These are phyloP conservation scores for Monochamus saltuarius DNA, from an alignment of 1,140 invertebrate genomes.

Conservation along the genomic window DNA sequence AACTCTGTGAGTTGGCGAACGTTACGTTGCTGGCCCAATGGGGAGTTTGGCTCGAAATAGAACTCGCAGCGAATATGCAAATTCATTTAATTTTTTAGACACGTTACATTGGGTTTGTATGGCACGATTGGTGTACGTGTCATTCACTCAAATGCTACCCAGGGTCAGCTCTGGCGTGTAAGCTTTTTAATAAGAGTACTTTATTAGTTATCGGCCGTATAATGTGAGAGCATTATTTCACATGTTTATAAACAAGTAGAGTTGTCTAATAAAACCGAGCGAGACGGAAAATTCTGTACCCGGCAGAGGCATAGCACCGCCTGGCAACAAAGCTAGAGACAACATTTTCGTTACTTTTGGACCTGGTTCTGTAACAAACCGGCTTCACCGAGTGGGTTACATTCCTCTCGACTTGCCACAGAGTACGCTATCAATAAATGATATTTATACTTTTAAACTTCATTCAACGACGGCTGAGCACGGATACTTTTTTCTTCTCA, in stretches of 20 bases:
- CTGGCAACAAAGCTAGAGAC: slow-evolving; percentile 27
- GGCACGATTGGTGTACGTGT: slow-evolving; percentile 10
- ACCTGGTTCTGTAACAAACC: slow-evolving; percentile 22
- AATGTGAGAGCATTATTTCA: slow-evolving; percentile 13
- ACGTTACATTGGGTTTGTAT: slow-evolving; percentile 14
- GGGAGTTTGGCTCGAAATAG: slow-evolving; percentile 27
- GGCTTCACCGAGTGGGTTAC: slow-evolving; percentile 10
- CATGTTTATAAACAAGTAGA: slow-evolving; percentile 30
- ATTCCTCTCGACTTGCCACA: slow-evolving; percentile 2
- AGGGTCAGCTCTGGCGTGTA: neutral
- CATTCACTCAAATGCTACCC: slow-evolving; percentile 9
- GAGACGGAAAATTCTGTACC: too few species aligned
- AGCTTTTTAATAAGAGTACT: neutral
- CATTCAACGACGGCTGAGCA: neutral
- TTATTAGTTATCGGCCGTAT: too few species aligned
- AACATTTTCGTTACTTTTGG: slow-evolving; percentile 30
- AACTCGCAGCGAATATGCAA: slow-evolving; percentile 28
- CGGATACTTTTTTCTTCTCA: neutral
- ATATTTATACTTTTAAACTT: neutral
- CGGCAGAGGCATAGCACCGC: slow-evolving; percentile 3
- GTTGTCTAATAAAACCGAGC: slow-evolving; percentile 9
- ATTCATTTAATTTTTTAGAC: slow-evolving; percentile 28
- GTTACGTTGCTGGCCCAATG: slow-evolving; percentile 15
- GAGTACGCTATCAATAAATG: too few species aligned
- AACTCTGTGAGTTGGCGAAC: slow-evolving; percentile 19